These are phyloP conservation scores for Nowickia ferox DNA, from an alignment of 2,888 invertebrate genomes.

Conservation along the genomic window DNA sequence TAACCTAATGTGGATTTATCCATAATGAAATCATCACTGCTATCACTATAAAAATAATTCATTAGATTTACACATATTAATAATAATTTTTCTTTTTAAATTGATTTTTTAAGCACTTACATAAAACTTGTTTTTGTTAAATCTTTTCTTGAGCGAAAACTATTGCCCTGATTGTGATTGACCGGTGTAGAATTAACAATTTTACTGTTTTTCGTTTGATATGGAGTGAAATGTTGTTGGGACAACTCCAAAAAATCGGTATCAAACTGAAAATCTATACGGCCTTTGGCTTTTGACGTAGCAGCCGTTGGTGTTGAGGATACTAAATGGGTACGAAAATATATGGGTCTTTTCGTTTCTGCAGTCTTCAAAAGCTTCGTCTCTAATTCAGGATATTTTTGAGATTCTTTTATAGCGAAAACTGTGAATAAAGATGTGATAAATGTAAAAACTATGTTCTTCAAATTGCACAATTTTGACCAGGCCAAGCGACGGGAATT, in stretches of 20 bases:
- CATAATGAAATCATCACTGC: conserved; percentile 53
- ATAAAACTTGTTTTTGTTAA: conserved; percentile 76
- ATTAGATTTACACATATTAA: background rate
- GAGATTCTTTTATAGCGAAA: conserved; percentile 76
- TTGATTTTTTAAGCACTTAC: conserved; percentile 62
- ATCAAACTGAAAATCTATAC: conserved; percentile 71
- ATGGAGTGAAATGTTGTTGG: conserved; percentile 76
- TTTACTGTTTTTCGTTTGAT: conserved; percentile 73
- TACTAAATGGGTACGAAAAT: conserved; percentile 68
- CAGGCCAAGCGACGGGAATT: conserved; percentile 79
- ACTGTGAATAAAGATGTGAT: conserved; percentile 76
- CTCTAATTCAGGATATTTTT: conserved; percentile 27
- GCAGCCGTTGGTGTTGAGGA: conserved; percentile 70
- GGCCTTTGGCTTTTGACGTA: conserved; percentile 61
- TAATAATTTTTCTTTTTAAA: background rate
- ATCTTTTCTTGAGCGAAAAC: conserved; percentile 78
- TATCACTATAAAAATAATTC: conserved; percentile 68
- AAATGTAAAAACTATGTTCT: conserved; percentile 76
- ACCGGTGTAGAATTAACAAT: conserved; percentile 82
- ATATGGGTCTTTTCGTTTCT: conserved; percentile 64
- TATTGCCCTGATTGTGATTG: conserved; percentile 77
- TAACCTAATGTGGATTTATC: conserved; percentile 59
- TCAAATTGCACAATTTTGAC: conserved; percentile 82
- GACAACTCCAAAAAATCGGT: conserved; percentile 77
- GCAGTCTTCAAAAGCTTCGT: conserved; percentile 41